Evolutionary conservation across 1,140 invertebrate genomes (phyloP), one percentile per base, ranked within the genome.

Genomic region (Diachasmimorpha longicaudata): DNA sequence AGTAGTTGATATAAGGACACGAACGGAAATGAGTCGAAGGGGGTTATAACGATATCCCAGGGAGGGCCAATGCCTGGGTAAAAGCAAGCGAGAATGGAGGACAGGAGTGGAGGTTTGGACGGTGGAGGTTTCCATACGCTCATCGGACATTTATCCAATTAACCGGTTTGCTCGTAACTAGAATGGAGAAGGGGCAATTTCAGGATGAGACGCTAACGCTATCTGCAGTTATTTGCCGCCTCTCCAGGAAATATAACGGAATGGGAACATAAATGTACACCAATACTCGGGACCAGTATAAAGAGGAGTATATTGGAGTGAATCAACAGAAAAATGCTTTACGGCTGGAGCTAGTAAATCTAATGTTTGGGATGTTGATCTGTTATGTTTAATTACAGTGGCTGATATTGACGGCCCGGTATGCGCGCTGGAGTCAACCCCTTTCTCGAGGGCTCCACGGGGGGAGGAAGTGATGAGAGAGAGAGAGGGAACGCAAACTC

Each of bases 111-210:
- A 42, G 66, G n/a, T 48, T 21, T 23, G n/a, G 39, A 25, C 5
- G 42, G 42, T 55, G 63, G 6, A 46, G 70, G 80, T 80, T n/a
- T 79, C 81, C 67, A 72, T 72, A 78, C 82, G 81, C 85, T 87
- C 85, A 85, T 87, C 83, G 85, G 87, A 89, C 88, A 89, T 89
- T 89, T 88, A 89, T 89, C 86, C 87, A 89, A 89, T 89, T 88
- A 89, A 87, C 86, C 84, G 84, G 81, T 87, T 85, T 83, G 79
- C 82, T 81, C 84, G 82, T 83, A 84, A 84, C 77, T 80, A 48
- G 42, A 67, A 69, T 78, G 81, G 79, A 79, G 14, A 68, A n/a
- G 13, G 66, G 25, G 16, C 4, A 36, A 68, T 36, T 23, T 78
- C 82, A 84, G 81, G 78, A 85, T 71, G 36, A 71, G 68, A 76